Evolutionary conservation across 2,888 invertebrate genomes (phyloP), one percentile per base, ranked within the genome.

Genomic region (Eupithecia subumbrata): DNA sequence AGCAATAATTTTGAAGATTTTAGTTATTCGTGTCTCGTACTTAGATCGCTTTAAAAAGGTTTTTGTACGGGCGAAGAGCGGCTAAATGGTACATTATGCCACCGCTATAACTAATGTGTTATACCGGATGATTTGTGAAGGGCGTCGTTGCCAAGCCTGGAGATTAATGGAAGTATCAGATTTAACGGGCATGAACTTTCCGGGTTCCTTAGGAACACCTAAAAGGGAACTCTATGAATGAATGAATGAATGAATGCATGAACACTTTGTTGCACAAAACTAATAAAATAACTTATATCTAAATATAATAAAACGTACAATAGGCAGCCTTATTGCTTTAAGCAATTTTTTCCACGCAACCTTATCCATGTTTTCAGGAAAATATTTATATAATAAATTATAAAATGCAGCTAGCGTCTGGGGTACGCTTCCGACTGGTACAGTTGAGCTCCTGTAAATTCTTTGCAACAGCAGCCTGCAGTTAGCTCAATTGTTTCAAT

Each of bases 151-250:
- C 69, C 74, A 43, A 69, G 74, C 74, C 68, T 63, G 48, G 18
- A 45, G 78, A 81, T 81, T 78, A 81, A 78, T 79, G 71, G 76
- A 25, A 56, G 78, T 76, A 77, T 78, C 75, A 73, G 74, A 76
- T 76, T 75, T 67, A 22, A 34, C 66, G 66, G 12, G 66, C 37
- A 22, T 12, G 37, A 67, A 67, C 34, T 56, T 11, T 56, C 60
- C 25, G 25, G 25, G 60, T 60, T 60, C 60, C 25, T 25, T 60
- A 60, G 12, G 2, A 56, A 56, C 5, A 25, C 52, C 22, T 22
- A 56, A 9, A 52, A 48, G 9, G 48, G 48, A 48, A 52, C 48
- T 48, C 18, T 18, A 52, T n/a, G n/a, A n/a, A n/a, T n/a, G n/a
- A n/a, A n/a, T n/a, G n/a, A n/a, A n/a, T n/a, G n/a, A n/a, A n/a